Evolutionary conservation across 2,797 vertebrate species (phyloP), one percentile per base, ranked within the genome.

Genomic region (Lepus oiostolus): DNA sequence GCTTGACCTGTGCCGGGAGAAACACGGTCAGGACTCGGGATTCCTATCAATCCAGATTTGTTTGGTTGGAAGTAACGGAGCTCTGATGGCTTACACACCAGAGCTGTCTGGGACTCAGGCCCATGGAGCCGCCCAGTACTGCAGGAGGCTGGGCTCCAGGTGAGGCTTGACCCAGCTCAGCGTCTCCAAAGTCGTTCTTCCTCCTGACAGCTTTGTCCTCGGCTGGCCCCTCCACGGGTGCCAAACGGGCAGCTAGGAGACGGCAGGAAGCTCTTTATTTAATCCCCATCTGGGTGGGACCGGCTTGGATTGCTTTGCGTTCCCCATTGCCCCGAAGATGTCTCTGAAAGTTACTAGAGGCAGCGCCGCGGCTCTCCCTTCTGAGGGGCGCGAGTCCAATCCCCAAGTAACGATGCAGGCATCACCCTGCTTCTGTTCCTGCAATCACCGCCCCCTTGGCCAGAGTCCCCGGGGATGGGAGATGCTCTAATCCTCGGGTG

Each of bases 1-100:
- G 42, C 42, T 47, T 47, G 42, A 47, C 42, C 42, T 47, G 42
- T 58, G 16, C 54, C 17, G 54, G 54, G 54, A 58, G 9, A 47
- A 47, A 8, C 42, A 47, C 42, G 54, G 19, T 35, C 26, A 26
- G 19, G 22, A 38, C 67, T 83, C 76, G 24, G 50, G 71, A 22
- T 94, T 84, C 86, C 11, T 28, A 5, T 80, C 42, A 22, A 1
- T n/a, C 63, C 71, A 50, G 74, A 81, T 62, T 90, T 4, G 2
- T 87, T 72, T 81, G 74, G 50, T 90, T 82, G 63, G 79, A 88
- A 90, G 74, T 67, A 67, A 62, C 70, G 60, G 75, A 68, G 38
- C 28, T 63, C 30, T 50, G 30, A 90, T 28, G 71, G 9, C 71
- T 47, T 86, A n/a, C 54, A 60, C 24, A 35, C 62, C 67, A 14